Evolutionary conservation across 2,113 vertebrate genomes (phyloP), one percentile per base, ranked within the genome.

Genomic region (Aphelocoma coerulescens): DNA sequence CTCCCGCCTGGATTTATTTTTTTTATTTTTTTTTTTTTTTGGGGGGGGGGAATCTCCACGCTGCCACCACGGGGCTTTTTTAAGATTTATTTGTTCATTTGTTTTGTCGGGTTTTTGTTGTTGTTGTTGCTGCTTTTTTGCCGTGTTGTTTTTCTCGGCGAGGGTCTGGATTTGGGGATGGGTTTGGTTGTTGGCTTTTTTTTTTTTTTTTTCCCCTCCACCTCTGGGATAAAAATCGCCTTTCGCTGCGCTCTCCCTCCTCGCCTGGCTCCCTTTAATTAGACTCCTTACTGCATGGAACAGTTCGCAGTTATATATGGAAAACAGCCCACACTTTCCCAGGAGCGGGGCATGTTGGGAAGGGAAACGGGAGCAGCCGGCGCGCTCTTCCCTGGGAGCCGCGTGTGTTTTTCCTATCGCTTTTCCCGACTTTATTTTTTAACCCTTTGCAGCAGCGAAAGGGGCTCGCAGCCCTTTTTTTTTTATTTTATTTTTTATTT

Each of bases 291-390:
- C 96, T 96, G 97, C 97, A 98, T 97, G 97, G 97, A 98, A 98
- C 98, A 96, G 97, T 98, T 98, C 94, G 97, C 96, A 97, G 97
- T 97, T 98, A 97, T 98, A 97, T 98, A 98, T 97, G 96, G 95
- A 98, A 97, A 97, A 95, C 97, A 95, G 96, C 97, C 97, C 95
- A 96, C 97, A 97, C 97, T 97, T 97, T 97, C 97, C 96, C 94
- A 97, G 97, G 97, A 97, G 96, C 95, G 32, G 94, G 75, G 96
- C 90, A 88, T 92, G 89, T 86, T 33, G 86, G 95, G 95, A 92
- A 92, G 93, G 87, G 85, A 94, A 95, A 41, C 92, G 12, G 83
- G 49, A 85, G 88, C 93, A 95, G 94, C 89, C 86, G 81, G 91
- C 88, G 84, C 63, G 59, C 78, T 83, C 85, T 84, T 85, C 91